Evolutionary conservation across 2,888 invertebrate species (phyloP), one percentile per base, ranked within the genome.

Genomic region (Spialia ferax): DNA sequence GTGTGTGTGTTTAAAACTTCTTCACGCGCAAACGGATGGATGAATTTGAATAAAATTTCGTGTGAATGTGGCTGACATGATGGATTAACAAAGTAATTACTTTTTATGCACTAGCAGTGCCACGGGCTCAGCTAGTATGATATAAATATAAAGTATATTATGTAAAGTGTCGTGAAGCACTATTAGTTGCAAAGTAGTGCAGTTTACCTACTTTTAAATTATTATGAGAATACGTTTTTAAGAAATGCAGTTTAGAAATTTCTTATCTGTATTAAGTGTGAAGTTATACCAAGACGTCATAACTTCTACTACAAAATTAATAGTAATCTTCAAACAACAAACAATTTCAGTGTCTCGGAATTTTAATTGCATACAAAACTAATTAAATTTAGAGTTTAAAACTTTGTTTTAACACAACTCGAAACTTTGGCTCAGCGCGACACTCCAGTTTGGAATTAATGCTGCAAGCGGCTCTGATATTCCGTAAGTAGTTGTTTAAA

Each of bases 311-410:
- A 20, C 11, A 18, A 48, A 48, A 11, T 18, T 23, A 7, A 23
- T 52, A 15, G 20, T 20, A 23, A 63, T 38, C 38, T 38, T 38
- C 23, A 20, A 18, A 20, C 52, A 29, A 8, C 26, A 66, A 52
- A 66, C 59, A 42, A 50, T 60, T 54, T 42, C 42, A 32, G 60
- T 23, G 32, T 54, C 60, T 54, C 60, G 60, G 22, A 60, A 66
- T 66, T 66, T 66, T 60, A 66, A 60, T 59, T 54, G 66, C 60
- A 60, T 29, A 66, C 54, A 50, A 66, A 66, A 66, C 66, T 66
- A 66, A 66, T 66, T 60, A 60, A 66, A 66, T 66, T 29, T 60
- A 66, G 42, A 66, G 60, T 54, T 38, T 66, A 42, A 64, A 66
- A 66, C 66, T 66, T 66, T 66, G 60, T 38, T 59, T 66, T 35